Conservation (phyloP, 2,888 invertebrate genomes). For the Iselma pallidipennis region DNA sequence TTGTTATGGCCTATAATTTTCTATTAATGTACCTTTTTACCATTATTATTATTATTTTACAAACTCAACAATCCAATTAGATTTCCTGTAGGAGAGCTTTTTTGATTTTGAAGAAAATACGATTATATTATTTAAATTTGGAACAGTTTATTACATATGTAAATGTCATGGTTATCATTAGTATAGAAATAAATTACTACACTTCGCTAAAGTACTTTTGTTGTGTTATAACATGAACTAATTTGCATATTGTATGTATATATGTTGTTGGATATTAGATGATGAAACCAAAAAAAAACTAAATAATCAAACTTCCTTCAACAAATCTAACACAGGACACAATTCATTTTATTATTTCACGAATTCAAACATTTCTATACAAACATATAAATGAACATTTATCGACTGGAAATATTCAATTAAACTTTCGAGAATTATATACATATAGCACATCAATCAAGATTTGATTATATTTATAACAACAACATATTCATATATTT, state of each 20-base stretch:
- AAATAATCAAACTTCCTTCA: too few species aligned
- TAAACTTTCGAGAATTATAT: not conserved
- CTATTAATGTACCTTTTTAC: not conserved
- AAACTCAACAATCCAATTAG: not conserved
- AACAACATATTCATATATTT: too few species aligned
- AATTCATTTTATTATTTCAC: too few species aligned
- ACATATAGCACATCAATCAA: not conserved
- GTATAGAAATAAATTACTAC: not conserved
- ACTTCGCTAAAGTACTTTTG: not conserved
- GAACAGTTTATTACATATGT: not conserved
- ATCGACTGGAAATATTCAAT: not conserved
- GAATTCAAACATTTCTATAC: too few species aligned
- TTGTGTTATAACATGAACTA: not conserved
- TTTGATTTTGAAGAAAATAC: not conserved
- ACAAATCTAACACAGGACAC: too few species aligned
- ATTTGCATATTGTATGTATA: not conserved
- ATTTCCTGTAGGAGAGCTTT: not conserved
- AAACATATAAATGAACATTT: too few species aligned
- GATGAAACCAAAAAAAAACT: too few species aligned
- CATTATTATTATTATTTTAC: not conserved
- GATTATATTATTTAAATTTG: not conserved
- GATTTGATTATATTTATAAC: not conserved
- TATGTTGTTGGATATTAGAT: not conserved
- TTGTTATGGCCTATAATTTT: not conserved
- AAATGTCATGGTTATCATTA: not conserved